Evolutionary conservation across 2,888 invertebrate species (phyloP).

Genomic region (Meiosimyza decipiens): DNA sequence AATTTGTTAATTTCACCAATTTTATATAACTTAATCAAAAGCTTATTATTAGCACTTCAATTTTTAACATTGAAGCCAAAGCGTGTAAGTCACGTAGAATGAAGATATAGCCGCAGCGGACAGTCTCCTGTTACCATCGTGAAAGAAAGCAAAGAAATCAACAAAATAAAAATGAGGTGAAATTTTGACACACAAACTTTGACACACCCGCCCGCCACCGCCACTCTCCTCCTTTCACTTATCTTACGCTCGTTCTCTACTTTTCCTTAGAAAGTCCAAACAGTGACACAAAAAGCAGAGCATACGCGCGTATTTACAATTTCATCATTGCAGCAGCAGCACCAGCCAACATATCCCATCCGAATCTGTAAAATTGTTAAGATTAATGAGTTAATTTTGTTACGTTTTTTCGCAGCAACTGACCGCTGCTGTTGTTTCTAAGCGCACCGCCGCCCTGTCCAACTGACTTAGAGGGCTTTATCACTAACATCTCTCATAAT

Average conservation of each 20-base stretch:
- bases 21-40: too few species aligned
- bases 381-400: constrained; percentile 21
- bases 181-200: constrained; percentile 24
- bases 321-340: background rate
- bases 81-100: background rate
- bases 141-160: background rate
- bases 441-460: background rate
- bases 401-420: background rate
- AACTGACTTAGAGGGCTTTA: background rate
- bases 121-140: background rate
- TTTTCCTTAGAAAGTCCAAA: background rate
- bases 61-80: background rate
- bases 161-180: constrained; percentile 22
- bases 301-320: background rate
- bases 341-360: background rate
- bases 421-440: background rate
- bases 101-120: background rate
- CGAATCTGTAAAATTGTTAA: constrained; percentile 1
- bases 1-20: too few species aligned
- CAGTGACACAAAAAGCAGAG: constrained; percentile 14
- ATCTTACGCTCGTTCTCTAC: background rate
- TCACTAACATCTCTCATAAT: background rate
- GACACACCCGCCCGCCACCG: background rate
- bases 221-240: background rate
- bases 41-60: too few species aligned